Conservation (phyloP, 2,888 invertebrate genomes). For the Tromatobia lineatoria region DNA sequence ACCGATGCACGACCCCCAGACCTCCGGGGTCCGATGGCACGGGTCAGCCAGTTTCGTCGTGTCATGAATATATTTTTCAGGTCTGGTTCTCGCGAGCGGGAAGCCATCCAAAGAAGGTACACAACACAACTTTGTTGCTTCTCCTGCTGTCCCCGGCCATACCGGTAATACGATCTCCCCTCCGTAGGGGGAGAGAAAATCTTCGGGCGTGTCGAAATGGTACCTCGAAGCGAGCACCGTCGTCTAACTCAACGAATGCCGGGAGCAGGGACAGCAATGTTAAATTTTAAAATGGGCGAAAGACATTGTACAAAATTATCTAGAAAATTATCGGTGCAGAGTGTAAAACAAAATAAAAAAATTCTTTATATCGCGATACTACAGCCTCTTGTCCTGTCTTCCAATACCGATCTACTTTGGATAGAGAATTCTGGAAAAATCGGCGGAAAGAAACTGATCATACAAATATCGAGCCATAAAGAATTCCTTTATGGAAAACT, state of each 20-base stretch:
- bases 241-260: not conserved
- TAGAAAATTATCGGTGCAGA: no score
- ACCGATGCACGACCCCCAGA: slow-evolving; percentile 24
- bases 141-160: not conserved
- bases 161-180: slow-evolving; percentile 52
- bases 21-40: slow-evolving; percentile 47
- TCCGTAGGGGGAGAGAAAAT: slow-evolving; percentile 26
- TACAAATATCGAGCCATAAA: no score
- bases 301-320: not conserved
- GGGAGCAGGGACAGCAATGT: not conserved
- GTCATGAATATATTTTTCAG: slow-evolving; percentile 67
- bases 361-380: no score
- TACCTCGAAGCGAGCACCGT: not conserved
- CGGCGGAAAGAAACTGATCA: no score
- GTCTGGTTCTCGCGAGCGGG: slow-evolving; percentile 10
- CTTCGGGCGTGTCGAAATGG: slow-evolving; percentile 43
- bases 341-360: no score
- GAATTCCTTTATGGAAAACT: no score
- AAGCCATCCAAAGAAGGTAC: slow-evolving; percentile 36
- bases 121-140: slow-evolving; percentile 24
- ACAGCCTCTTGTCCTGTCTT: no score
- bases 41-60: slow-evolving; percentile 58
- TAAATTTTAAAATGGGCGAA: not conserved
- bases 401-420: no score
- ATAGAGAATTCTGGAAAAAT: no score